A percentile compares a stretch with the other conserved stretches of the same genome.
These are phyloP conservation scores for Fulica atra DNA, from an alignment of 2,113 vertebrate genomes.

Conservation along the genomic window DNA sequence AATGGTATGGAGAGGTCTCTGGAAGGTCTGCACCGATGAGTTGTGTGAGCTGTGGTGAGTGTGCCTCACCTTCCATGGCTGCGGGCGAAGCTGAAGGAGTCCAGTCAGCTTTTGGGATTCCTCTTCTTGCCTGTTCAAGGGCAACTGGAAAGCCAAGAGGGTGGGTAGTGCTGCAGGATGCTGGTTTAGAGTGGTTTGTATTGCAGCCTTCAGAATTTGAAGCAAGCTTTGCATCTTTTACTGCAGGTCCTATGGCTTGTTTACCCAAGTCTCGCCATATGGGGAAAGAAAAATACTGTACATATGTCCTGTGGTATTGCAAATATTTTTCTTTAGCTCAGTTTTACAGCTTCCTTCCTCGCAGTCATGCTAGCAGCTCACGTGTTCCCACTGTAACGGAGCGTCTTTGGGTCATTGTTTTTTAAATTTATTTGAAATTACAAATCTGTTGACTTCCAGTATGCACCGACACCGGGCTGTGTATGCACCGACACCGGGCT, in stretches of 20 bases:
- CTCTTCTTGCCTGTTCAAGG: not conserved
- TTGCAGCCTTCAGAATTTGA: not conserved
- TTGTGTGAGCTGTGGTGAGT: fast-evolving
- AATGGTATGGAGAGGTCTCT: not conserved
- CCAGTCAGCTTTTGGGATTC: not conserved
- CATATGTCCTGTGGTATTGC: not conserved
- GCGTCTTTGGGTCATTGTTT: not conserved
- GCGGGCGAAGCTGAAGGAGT: not conserved
- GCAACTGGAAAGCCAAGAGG: not conserved
- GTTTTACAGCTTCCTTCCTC: not conserved
- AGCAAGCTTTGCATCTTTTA: not conserved
- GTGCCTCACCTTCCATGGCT: not conserved
- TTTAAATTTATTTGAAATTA: not conserved
- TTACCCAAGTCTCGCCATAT: not conserved
- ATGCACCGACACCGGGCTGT: too few relatives aligned
- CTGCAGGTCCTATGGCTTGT: not conserved
- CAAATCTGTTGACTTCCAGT: not conserved
- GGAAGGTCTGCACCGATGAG: not conserved
- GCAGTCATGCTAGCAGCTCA: not conserved
- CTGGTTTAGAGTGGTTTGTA: not conserved
- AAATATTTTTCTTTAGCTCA: not conserved
- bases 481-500: too few relatives aligned
- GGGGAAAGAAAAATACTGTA: not conserved
- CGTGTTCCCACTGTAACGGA: not conserved
- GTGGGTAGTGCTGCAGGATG: not conserved